These are phyloP conservation scores for Sander lucioperca DNA, from an alignment of 2,113 vertebrate genomes.

Conservation along the genomic window DNA sequence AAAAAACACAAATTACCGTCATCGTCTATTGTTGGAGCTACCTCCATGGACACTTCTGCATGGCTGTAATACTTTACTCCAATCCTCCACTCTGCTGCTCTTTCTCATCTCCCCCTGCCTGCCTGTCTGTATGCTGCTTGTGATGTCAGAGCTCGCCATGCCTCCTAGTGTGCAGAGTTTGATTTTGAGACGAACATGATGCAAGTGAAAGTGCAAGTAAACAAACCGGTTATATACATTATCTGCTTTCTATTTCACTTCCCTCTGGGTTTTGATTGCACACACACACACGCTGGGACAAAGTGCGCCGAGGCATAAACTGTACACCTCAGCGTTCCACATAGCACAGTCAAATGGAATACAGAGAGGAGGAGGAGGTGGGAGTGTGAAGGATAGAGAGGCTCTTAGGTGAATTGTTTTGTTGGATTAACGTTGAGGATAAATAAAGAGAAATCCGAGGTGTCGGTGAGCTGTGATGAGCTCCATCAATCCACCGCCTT, in stretches of 20 bases:
- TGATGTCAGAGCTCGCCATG: conserved; percentile 49
- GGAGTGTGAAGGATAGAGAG: conserved; percentile 41
- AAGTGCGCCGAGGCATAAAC: conserved; percentile 43
- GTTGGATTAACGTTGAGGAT: conserved; percentile 79
- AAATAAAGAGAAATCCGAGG: conserved; percentile 74
- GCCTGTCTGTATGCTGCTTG: neutral
- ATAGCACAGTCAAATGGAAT: conserved; percentile 44
- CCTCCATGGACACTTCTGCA: conserved; percentile 34
- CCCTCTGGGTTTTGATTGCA: conserved; percentile 33
- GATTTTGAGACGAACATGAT: conserved; percentile 54
- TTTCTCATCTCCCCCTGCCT: neutral
- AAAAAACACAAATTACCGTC: conserved; percentile 30
- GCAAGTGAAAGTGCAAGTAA: conserved; percentile 56
- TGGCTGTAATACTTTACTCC: neutral
- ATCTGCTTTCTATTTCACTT: conserved; percentile 50
- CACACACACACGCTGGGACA: conserved; percentile 36
- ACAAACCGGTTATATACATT: conserved; percentile 63
- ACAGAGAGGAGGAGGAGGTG: conserved; percentile 5
- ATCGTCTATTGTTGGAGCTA: conserved; percentile 12
- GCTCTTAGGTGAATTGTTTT: conserved; percentile 79
- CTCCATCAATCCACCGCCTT: conserved; percentile 74
- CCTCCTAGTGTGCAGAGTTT: conserved; percentile 52
- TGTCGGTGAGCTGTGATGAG: conserved; percentile 68
- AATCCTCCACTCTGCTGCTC: conserved; percentile 5
- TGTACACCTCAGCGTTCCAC: conserved; percentile 40